phyloP scores from a whole-genome alignment of 2,888 invertebrate genomes.

The Ormia ochracea region DNA sequence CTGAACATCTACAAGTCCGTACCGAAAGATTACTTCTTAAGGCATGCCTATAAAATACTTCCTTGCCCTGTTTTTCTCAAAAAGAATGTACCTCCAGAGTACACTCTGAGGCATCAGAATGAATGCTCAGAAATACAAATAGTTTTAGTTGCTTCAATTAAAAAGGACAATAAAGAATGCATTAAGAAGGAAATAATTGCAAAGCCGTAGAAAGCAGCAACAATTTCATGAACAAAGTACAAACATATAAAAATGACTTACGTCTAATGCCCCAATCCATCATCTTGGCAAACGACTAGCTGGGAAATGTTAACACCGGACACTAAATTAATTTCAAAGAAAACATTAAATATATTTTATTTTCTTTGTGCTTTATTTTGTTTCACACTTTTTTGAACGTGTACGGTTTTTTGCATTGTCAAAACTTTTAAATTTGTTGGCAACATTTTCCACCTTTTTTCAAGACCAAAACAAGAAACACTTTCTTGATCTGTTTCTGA shows the following conservation, averaged over 20 bases:
- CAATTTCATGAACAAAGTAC: background rate
- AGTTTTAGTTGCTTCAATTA: too few species aligned
- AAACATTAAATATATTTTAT: background rate
- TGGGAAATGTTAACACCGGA: constrained; percentile 43
- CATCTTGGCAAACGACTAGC: constrained; percentile 77
- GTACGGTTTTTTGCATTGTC: background rate
- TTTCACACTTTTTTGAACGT: background rate
- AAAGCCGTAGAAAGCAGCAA: background rate
- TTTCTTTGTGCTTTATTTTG: background rate
- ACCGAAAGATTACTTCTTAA: too few species aligned
- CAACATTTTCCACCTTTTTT: constrained; percentile 17
- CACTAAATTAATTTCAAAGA: constrained; percentile 11
- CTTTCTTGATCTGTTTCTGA: background rate
- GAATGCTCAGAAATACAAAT: too few species aligned
- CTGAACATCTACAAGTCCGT: too few species aligned
- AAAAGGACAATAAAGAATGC: too few species aligned
- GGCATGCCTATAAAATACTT: too few species aligned
- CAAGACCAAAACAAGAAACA: background rate
- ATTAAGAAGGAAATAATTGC: background rate
- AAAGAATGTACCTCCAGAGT: too few species aligned
- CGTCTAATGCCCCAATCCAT: constrained; percentile 87
- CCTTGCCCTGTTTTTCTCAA: too few species aligned
- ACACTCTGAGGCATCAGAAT: too few species aligned
- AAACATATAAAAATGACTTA: constrained; percentile 79
- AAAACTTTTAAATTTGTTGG: background rate